Conservation (phyloP, 2,113 vertebrate species). For the Narcine bancroftii region DNA sequence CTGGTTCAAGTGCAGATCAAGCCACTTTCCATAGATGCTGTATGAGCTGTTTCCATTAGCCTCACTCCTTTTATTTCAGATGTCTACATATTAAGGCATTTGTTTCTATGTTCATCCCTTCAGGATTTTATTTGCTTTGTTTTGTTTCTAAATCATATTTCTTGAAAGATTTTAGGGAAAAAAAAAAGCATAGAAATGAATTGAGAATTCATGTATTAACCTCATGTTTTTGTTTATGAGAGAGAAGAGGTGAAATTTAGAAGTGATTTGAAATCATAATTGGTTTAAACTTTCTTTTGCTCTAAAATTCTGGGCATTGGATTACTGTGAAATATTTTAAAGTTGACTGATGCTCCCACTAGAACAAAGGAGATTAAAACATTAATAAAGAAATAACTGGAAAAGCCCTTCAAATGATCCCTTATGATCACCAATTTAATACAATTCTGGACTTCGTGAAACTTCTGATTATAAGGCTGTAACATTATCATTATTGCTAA, state of each 20-base stretch:
- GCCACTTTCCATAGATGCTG: too few species aligned
- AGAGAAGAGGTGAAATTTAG: background rate
- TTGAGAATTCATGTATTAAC: background rate
- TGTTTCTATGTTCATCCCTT: too few species aligned
- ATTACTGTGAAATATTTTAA: background rate
- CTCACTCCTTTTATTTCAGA: too few species aligned
- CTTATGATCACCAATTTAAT: background rate
- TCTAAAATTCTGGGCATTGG: background rate
- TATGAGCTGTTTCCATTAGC: too few species aligned
- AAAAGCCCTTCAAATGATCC: background rate
- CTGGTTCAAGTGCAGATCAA: too few species aligned
- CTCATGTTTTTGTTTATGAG: background rate
- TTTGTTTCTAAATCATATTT: background rate
- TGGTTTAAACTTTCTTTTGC: background rate
- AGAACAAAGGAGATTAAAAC: background rate
- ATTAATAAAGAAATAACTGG: background rate
- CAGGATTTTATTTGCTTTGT: too few species aligned
- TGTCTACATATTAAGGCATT: too few species aligned
- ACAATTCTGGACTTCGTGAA: background rate
- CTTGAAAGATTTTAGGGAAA: background rate
- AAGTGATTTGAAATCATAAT: background rate
- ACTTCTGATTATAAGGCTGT: background rate
- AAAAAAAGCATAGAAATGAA: too few species aligned
- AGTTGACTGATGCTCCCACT: background rate
- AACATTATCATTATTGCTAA: background rate